A percentile compares a stretch with the other conserved stretches of the same genome.
These are phyloP conservation scores for Epiblema foenella DNA, from an alignment of 2,888 invertebrate genomes.

Conservation along the genomic window DNA sequence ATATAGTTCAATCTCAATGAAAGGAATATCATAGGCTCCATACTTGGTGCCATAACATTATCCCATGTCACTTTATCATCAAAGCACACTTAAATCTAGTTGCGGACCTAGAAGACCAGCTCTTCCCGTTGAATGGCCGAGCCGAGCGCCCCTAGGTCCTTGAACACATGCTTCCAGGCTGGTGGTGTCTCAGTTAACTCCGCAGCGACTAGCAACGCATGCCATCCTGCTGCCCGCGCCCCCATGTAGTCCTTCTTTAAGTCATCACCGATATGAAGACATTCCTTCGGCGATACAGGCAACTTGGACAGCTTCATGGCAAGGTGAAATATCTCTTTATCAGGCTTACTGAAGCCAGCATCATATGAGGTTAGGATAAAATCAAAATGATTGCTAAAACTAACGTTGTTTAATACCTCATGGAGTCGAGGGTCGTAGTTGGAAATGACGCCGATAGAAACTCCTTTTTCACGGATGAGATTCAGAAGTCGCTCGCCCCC, in stretches of 20 bases:
- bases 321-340: slow-evolving; percentile 87
- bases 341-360: slow-evolving; percentile 90
- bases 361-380: slow-evolving; percentile 93
- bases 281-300: slow-evolving; percentile 84
- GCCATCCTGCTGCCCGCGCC: slow-evolving; percentile 91
- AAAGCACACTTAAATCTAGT: slow-evolving; percentile 29
- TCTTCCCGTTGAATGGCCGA: slow-evolving; percentile 54
- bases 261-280: slow-evolving; percentile 94
- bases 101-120: slow-evolving; percentile 50
- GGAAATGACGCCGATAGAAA: slow-evolving; percentile 91
- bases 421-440: slow-evolving; percentile 94
- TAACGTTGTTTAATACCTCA: slow-evolving; percentile 87
- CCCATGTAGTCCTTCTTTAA: slow-evolving; percentile 90
- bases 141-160: slow-evolving; percentile 61
- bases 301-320: slow-evolving; percentile 81
- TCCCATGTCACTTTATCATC: slow-evolving; percentile 19
- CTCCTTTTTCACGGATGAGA: slow-evolving; percentile 77
- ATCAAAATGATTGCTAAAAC: slow-evolving; percentile 89
- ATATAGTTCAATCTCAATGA: too few species aligned
- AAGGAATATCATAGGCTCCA: too few species aligned
- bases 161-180: slow-evolving; percentile 60
- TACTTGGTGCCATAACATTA: too few species aligned
- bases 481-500: slow-evolving; percentile 88
- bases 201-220: slow-evolving; percentile 78
- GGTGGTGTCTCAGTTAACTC: slow-evolving; percentile 52